Percentiles rank a stretch among this genome's conserved stretches.
phyloP scores from a whole-genome alignment of 2,888 invertebrate species.

The Noctua pronuba region DNA sequence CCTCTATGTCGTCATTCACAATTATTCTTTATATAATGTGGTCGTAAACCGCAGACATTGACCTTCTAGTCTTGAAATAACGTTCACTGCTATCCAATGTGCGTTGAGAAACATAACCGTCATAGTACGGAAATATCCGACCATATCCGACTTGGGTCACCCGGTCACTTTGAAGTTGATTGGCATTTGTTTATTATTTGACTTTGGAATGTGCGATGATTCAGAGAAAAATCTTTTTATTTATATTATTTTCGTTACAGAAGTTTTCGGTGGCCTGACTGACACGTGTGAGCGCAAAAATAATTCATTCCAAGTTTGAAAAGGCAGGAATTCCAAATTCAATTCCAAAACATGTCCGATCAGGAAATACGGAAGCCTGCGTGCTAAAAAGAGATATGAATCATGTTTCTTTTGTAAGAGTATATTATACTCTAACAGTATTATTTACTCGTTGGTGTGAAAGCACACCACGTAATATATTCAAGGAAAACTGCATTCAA shows the following conservation, averaged over 20 bases:
- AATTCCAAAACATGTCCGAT: not conserved
- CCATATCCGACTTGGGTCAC: constrained; percentile 49
- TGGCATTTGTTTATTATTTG: constrained; percentile 17
- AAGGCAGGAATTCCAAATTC: not conserved
- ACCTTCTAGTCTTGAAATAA: constrained; percentile 83
- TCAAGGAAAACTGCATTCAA: constrained; percentile 37
- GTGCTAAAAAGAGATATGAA: not conserved
- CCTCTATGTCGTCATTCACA: constrained; percentile 35
- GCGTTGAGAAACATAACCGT: constrained; percentile 63
- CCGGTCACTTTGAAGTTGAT: constrained; percentile 43
- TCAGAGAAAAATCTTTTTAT: not conserved
- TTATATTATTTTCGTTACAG: not conserved
- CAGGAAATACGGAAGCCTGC: not conserved
- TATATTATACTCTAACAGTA: not conserved
- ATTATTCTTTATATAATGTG: constrained; percentile 63
- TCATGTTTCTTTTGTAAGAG: not conserved
- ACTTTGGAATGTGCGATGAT: not conserved
- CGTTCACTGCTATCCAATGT: constrained; percentile 70
- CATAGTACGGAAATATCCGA: constrained; percentile 44
- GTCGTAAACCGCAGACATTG: constrained; percentile 83
- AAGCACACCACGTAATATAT: not conserved
- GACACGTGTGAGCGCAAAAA: not conserved
- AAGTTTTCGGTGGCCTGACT: not conserved
- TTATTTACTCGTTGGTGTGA: not conserved
- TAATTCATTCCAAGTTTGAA: not conserved